Conservation (phyloP, 1,140 invertebrate species). For the Steinernema feltiae region DNA sequence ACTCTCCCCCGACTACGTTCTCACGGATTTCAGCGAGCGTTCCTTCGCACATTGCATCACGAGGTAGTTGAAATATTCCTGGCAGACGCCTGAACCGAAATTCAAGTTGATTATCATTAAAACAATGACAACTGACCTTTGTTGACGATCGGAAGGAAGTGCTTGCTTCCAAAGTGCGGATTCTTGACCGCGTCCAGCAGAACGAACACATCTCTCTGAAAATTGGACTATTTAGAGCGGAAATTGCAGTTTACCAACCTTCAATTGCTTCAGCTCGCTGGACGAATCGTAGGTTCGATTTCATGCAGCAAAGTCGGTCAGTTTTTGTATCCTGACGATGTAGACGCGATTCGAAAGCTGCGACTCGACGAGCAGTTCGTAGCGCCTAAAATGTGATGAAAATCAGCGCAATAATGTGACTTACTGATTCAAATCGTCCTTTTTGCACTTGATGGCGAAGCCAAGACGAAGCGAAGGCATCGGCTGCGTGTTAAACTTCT, state of each 20-base stretch:
- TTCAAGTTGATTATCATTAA: not conserved
- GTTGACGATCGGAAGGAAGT: slow-evolving; percentile 1
- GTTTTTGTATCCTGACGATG: not conserved
- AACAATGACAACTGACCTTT: not conserved
- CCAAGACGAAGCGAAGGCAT: slow-evolving; percentile 1
- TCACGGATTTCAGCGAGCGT: not conserved
- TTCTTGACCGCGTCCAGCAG: not conserved
- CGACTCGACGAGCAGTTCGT: not conserved
- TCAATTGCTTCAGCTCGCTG: not conserved
- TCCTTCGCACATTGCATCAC: not conserved
- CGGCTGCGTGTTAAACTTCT: not conserved
- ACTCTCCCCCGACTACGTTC: not conserved
- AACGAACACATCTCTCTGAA: slow-evolving; percentile 1
- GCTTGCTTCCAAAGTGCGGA: not conserved
- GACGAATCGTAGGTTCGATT: not conserved
- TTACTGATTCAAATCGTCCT: not conserved
- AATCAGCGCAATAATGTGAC: not conserved
- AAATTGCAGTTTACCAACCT: no score
- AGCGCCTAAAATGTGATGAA: not conserved
- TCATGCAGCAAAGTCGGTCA: not conserved
- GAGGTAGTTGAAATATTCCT: slow-evolving; percentile 1
- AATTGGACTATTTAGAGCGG: not conserved
- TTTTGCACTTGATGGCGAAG: slow-evolving; percentile 1
- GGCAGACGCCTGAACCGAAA: not conserved
- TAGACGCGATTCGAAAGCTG: not conserved